These are phyloP conservation scores for Alouatta palliata DNA, from an alignment of 2,113 vertebrate species.

Conservation along the genomic window DNA sequence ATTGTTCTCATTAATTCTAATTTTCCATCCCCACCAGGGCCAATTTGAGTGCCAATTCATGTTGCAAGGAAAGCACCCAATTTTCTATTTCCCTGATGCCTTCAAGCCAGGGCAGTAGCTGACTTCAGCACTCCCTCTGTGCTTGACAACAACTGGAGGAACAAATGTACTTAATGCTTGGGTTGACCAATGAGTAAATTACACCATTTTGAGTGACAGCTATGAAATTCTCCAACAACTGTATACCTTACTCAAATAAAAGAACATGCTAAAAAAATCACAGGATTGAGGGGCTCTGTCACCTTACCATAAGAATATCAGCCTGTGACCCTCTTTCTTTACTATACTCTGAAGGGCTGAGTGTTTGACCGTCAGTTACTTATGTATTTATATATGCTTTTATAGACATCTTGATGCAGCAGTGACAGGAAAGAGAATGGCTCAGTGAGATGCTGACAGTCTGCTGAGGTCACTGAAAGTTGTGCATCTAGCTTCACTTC, in stretches of 20 bases:
- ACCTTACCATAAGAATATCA: neutral
- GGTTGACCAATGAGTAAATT: neutral
- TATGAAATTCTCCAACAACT: neutral
- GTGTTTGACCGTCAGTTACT: neutral
- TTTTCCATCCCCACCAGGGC: neutral
- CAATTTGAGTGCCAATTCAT: neutral
- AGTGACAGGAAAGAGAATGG: neutral
- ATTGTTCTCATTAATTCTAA: neutral
- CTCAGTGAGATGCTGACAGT: neutral
- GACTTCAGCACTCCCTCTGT: neutral
- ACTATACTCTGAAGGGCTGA: neutral
- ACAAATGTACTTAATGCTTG: neutral
- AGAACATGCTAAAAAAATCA: neutral
- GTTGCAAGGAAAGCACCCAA: neutral
- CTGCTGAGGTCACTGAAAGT: neutral
- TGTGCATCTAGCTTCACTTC: neutral
- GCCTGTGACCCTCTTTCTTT: neutral
- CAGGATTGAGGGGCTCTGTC: neutral
- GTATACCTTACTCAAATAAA: neutral
- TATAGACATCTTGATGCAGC: neutral
- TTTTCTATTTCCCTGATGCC: neutral
- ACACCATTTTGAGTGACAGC: neutral
- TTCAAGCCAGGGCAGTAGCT: neutral
- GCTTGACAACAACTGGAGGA: neutral
- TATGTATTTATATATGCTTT: neutral